Evolutionary conservation across 2,113 vertebrate genomes (phyloP).

Genomic region (Heteronetta atricapilla): DNA sequence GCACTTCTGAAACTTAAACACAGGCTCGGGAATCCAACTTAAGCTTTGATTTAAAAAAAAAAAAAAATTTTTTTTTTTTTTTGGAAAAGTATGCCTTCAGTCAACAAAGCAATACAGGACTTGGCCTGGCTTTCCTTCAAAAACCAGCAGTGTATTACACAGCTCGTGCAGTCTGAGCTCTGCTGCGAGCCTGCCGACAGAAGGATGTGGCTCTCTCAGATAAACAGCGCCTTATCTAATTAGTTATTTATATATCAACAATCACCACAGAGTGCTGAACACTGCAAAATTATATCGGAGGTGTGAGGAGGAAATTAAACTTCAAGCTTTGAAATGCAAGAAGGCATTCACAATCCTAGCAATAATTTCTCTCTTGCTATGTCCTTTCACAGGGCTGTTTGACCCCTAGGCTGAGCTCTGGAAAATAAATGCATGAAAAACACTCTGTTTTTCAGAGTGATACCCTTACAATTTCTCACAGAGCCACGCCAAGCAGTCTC

Average conservation of each 20-base stretch:
- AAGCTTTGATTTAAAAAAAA: too few relatives aligned
- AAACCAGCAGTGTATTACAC: not conserved
- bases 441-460: not conserved
- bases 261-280: not conserved
- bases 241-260: constrained; percentile 30
- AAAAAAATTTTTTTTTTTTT: constrained; percentile 1
- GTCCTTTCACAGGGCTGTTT: not conserved
- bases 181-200: not conserved
- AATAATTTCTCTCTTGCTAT: not conserved
- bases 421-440: not conserved
- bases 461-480: not conserved
- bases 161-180: not conserved
- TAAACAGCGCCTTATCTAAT: constrained; percentile 46
- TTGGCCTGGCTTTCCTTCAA: constrained; percentile 33
- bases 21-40: not conserved
- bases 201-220: not conserved
- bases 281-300: constrained; percentile 6
- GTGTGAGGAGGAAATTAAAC: constrained; percentile 19
- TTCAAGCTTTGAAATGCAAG: constrained; percentile 13
- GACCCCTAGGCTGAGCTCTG: not conserved
- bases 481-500: not conserved
- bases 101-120: constrained; percentile 1
- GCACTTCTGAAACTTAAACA: constrained; percentile 38
- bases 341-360: not conserved
- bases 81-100: constrained; percentile 23